Conservation (phyloP, 1,140 invertebrate genomes). For the Asbolus verrucosus region DNA sequence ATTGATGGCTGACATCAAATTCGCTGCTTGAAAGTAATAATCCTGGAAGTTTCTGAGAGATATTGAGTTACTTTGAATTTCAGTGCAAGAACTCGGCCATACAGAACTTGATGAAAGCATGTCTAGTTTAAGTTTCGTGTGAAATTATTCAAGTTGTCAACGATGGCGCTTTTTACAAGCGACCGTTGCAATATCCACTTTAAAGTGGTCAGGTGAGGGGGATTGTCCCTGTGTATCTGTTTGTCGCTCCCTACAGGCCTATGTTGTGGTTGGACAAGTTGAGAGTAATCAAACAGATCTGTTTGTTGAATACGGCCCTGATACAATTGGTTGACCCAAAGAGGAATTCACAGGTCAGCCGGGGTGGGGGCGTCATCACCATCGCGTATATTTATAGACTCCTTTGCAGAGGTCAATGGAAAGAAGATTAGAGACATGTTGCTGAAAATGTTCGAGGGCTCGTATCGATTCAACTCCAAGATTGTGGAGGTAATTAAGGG, state of each 20-base stretch:
- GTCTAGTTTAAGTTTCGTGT: neutral
- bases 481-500: neutral
- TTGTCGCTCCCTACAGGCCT: no score
- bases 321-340: constrained; percentile 1
- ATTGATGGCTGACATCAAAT: constrained; percentile 19
- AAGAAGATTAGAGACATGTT: neutral
- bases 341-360: constrained; percentile 5
- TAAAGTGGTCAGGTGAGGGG: neutral
- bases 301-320: constrained; percentile 21
- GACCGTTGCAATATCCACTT: no score
- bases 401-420: constrained; percentile 18
- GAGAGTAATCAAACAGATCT: no score
- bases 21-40: constrained; percentile 30
- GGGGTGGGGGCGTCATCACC: constrained; percentile 8
- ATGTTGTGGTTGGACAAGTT: constrained; percentile 5
- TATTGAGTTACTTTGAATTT: constrained; percentile 28
- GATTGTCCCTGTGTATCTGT: neutral
- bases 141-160: neutral
- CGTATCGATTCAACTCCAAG: neutral
- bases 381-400: constrained; percentile 24
- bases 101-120: constrained; percentile 25
- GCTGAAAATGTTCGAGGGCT: neutral
- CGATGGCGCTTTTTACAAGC: neutral
- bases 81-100: constrained; percentile 2
- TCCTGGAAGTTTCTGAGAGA: constrained; percentile 15